Base-by-base conservation (phyloP, 2,888 invertebrate genomes). In the Aporophyla lueneburgensis region DNA sequence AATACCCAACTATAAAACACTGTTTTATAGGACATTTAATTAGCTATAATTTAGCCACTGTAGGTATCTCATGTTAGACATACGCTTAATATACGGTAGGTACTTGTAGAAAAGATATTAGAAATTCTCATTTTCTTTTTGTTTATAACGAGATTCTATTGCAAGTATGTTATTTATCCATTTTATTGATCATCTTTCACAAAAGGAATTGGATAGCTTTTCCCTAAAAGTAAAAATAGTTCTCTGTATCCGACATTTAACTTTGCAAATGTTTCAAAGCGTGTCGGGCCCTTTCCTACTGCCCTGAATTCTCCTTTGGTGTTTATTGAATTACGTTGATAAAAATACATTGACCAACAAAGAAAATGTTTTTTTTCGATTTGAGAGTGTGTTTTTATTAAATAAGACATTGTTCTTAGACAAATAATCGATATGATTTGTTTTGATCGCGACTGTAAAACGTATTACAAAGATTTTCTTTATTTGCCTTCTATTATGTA, bases 161-260 rank as follows among this genome's bases (percentile, higher is more conserved):
- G n/a, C n/a, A n/a, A n/a, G n/a, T n/a, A n/a, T n/a, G n/a, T n/a
- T n/a, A n/a, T n/a, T n/a, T n/a, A n/a, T n/a, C n/a, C n/a, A n/a
- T n/a, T n/a, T 71, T 63, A 83, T 69, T 75, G 75, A 70, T 59
- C 51, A 78, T 65, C 58, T 49, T 80, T 40, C 27, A 24, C 40
- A 12, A 56, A 58, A 85, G 40, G 53, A 85, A 83, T 81, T 68
- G 72, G 83, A 66, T 56, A 70, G 78, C 51, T 27, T 83, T 65
- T 43, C 69, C n/a, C 9, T 56, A 70, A 75, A 56, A 24, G 58
- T 27, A 62, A 67, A 75, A 81, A 76, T 62, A 76, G 71, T 76
- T 51, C n/a, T 63, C 76, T 83, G 85, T 43, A 40, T 70, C 70
- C 59, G 81, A 85, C 85, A 81, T 70, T 73, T 76, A 63, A 81